A percentile compares a stretch with the other conserved stretches of the same genome.
These are phyloP conservation scores for Strix occidentalis DNA, from an alignment of 2,797 vertebrate species.

Conservation along the genomic window DNA sequence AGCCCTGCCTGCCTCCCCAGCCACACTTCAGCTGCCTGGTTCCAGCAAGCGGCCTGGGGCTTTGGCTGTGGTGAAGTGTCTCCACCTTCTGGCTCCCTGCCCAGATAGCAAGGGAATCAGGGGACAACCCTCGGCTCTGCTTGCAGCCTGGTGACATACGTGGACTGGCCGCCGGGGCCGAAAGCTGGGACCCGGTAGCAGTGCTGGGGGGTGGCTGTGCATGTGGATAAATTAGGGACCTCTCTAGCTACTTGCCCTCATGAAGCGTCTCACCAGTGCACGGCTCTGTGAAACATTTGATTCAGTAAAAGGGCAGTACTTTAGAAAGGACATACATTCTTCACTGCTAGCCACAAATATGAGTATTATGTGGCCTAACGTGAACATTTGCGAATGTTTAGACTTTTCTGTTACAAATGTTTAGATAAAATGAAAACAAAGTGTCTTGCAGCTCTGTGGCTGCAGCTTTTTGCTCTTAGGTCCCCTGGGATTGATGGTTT, in stretches of 20 bases:
- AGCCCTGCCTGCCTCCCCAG: not conserved
- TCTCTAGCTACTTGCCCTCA: not conserved
- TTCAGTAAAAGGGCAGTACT: not conserved
- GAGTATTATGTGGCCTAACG: not conserved
- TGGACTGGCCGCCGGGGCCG: accelerated
- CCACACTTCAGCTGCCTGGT: no score
- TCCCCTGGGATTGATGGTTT: not conserved
- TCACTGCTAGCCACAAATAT: not conserved
- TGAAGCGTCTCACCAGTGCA: accelerated
- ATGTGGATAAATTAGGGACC: accelerated
- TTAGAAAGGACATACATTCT: not conserved
- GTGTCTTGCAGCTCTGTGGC: not conserved
- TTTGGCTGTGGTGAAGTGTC: not conserved
- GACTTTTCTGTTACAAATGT: not conserved
- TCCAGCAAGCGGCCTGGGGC: accelerated
- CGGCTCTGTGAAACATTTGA: not conserved
- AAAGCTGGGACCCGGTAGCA: no score
- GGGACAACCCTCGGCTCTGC: accelerated
- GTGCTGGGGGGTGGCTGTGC: no score
- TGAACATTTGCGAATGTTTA: not conserved
- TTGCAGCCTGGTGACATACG: accelerated
- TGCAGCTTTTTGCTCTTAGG: not conserved
- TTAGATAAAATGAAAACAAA: not conserved
- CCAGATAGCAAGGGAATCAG: accelerated
- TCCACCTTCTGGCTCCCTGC: not conserved